Conservation (phyloP, 1,140 invertebrate genomes). For the Lanistes nyassanus region DNA sequence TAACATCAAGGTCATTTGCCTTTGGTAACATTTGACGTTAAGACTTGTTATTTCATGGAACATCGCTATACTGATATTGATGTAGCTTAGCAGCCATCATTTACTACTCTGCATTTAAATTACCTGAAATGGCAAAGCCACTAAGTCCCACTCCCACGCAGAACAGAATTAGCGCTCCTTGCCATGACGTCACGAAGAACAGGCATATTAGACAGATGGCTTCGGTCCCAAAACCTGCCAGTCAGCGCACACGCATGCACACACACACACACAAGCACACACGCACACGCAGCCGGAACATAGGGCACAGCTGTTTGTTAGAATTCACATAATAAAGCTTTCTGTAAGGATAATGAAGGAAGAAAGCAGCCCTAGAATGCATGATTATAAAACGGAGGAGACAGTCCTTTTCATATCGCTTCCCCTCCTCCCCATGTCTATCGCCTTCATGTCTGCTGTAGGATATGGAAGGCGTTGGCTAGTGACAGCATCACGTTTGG, state of each 20-base stretch:
- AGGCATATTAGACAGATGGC: constrained; percentile 34
- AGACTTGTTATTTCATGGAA: too few species aligned
- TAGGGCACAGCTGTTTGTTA: too few species aligned
- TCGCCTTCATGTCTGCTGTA: too few species aligned
- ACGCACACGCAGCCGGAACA: not conserved
- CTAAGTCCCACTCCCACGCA: constrained; percentile 40
- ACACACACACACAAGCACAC: not conserved
- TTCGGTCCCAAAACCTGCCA: constrained; percentile 43
- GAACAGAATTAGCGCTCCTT: constrained; percentile 24
- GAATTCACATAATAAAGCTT: not conserved
- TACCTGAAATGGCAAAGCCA: constrained; percentile 47
- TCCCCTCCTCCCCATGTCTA: too few species aligned
- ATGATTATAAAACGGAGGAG: not conserved
- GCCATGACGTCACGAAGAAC: constrained; percentile 24
- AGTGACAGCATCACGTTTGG: too few species aligned
- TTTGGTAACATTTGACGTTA: too few species aligned
- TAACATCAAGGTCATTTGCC: too few species aligned
- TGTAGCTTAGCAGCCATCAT: too few species aligned
- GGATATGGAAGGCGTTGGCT: too few species aligned
- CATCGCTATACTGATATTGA: too few species aligned
- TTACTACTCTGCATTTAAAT: too few species aligned
- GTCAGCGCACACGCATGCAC: not conserved
- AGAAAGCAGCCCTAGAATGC: not conserved
- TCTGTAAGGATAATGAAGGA: not conserved
- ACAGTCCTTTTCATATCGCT: not conserved